A percentile compares a stretch with the other conserved stretches of the same genome.
Evolutionary conservation across 2,888 invertebrate species (phyloP).

Genomic region (Parnassius orleans): DNA sequence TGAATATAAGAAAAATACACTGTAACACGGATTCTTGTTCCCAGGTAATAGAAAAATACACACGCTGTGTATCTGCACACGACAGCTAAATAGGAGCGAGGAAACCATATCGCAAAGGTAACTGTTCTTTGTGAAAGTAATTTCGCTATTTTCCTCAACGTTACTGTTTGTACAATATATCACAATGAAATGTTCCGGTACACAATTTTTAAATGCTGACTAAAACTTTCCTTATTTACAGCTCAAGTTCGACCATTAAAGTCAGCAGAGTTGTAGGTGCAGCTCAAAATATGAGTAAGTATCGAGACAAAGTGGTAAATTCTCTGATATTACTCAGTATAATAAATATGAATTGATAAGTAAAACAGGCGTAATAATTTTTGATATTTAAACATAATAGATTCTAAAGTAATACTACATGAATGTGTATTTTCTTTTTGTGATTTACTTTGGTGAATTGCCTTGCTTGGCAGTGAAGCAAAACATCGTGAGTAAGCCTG

Average conservation of each 20-base stretch:
- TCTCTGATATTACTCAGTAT: neutral
- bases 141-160: slow-evolving; percentile 6
- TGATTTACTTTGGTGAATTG: no score
- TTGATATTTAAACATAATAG: no score
- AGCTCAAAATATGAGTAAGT: slow-evolving; percentile 53
- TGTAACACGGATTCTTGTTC: slow-evolving; percentile 9
- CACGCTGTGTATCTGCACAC: slow-evolving; percentile 15
- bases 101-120: slow-evolving; percentile 25
- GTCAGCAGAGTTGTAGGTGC: slow-evolving; percentile 46
- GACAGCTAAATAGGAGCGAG: slow-evolving; percentile 35
- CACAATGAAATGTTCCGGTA: slow-evolving; percentile 21
- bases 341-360: no score
- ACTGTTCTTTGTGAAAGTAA: slow-evolving; percentile 3
- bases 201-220: slow-evolving; percentile 34
- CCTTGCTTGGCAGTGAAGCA: no score
- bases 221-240: slow-evolving; percentile 49
- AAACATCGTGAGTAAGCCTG: no score
- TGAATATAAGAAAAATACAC: neutral
- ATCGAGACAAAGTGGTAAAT: slow-evolving; percentile 26
- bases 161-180: slow-evolving; percentile 16
- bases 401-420: no score
- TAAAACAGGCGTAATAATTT: no score
- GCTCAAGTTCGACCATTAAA: slow-evolving; percentile 51
- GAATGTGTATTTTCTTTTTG: no score
- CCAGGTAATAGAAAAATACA: slow-evolving; percentile 12